phyloP scores from a whole-genome alignment of 35 echinoderm and acorn worm species.

The Apostichopus californicus region DNA sequence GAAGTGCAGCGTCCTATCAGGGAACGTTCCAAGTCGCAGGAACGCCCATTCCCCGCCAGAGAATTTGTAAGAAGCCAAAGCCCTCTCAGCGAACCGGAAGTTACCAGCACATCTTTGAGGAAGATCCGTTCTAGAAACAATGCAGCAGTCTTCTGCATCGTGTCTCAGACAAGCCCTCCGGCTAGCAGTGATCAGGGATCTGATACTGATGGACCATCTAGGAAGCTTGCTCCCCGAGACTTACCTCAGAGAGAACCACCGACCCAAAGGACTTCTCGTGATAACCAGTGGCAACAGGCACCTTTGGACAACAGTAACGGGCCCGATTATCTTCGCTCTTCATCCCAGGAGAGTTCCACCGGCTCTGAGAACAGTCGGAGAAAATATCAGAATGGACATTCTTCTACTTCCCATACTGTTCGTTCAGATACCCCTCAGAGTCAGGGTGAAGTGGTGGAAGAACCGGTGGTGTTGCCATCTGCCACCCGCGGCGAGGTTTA shows the following conservation, averaged over 20 bases:
- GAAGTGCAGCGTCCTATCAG: not conserved
- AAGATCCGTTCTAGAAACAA: constrained; percentile 29
- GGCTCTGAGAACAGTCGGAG: not conserved
- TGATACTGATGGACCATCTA: constrained; percentile 8
- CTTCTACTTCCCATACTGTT: not conserved
- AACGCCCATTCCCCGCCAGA: not conserved
- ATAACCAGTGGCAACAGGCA: not conserved
- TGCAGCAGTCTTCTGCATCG: constrained; percentile 36
- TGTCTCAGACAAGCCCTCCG: constrained; percentile 32
- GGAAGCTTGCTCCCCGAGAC: constrained; percentile 2
- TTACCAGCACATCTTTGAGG: not conserved
- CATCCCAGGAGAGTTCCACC: not conserved
- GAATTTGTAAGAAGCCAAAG: constrained; percentile 43
- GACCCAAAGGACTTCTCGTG: not conserved
- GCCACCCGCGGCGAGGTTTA: constrained; percentile 36
- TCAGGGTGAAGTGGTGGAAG: constrained; percentile 44
- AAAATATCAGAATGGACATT: not conserved
- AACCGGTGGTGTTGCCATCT: constrained; percentile 45
- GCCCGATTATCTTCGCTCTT: not conserved
- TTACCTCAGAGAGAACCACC: constrained; percentile 5
- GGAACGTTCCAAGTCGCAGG: not conserved
- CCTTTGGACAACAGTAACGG: not conserved
- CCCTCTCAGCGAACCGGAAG: constrained; percentile 42
- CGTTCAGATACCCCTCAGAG: constrained; percentile 6
- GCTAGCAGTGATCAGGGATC: constrained; percentile 40